Conservation (phyloP, 1,140 invertebrate genomes). For the Amyelois transitella region DNA sequence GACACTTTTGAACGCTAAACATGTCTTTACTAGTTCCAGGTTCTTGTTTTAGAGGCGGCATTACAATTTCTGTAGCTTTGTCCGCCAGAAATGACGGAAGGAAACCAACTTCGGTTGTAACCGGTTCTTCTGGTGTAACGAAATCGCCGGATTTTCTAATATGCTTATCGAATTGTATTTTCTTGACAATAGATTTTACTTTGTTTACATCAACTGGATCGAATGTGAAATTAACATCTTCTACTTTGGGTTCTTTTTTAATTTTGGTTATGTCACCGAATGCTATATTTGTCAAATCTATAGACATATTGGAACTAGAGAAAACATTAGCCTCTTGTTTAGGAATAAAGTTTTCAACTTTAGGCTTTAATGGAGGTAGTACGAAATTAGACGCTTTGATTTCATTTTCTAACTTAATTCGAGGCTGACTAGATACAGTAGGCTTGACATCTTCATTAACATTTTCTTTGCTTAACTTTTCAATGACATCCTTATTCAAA, state of each 20-base stretch:
- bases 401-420: background rate
- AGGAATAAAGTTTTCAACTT: background rate
- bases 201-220: slow-evolving; percentile 9
- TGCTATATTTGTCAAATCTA: too few species aligned
- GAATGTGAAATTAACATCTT: background rate
- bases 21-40: slow-evolving; percentile 23
- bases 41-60: slow-evolving; percentile 19
- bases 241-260: background rate
- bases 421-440: background rate
- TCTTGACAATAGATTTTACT: slow-evolving; percentile 13
- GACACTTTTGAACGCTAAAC: slow-evolving; percentile 62
- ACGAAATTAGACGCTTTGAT: background rate
- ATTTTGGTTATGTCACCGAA: slow-evolving; percentile 2
- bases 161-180: slow-evolving; percentile 7
- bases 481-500: slow-evolving; percentile 58
- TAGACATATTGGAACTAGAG: too few species aligned
- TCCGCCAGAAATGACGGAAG: slow-evolving; percentile 8
- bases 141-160: slow-evolving; percentile 7
- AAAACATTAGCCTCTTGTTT: slow-evolving; percentile 2
- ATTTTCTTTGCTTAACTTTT: slow-evolving; percentile 46
- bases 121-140: slow-evolving; percentile 14
- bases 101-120: slow-evolving; percentile 10
- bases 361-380: background rate
- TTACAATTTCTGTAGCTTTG: slow-evolving; percentile 13
- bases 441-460: slow-evolving; percentile 3